A percentile compares a stretch with the other conserved stretches of the same genome.
Conservation (phyloP, 2,888 invertebrate genomes). For the Tetheella fluctuosa region DNA sequence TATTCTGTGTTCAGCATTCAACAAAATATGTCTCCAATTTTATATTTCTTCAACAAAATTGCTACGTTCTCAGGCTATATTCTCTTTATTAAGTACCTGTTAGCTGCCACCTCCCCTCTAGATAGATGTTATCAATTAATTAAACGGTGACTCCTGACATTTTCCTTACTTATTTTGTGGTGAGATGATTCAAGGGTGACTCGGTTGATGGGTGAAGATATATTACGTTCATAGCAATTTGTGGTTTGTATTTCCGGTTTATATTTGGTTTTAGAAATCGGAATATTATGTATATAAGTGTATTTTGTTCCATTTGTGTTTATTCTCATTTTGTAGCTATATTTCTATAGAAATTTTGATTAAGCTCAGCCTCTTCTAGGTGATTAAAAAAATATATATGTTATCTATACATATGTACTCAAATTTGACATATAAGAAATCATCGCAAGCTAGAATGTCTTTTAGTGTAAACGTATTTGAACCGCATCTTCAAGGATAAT, state of each 20-base stretch:
- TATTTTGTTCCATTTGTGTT: neutral
- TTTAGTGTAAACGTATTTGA: neutral
- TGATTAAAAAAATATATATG: no score
- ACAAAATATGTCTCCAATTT: neutral
- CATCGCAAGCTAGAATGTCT: neutral
- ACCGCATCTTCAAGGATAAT: neutral
- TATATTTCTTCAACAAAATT: neutral
- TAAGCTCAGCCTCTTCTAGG: no score
- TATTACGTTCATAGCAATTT: neutral
- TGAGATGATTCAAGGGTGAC: constrained; percentile 1
- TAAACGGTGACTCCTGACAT: constrained; percentile 24
- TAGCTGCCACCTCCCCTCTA: neutral
- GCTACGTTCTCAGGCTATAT: neutral
- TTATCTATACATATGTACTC: no score
- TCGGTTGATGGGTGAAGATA: constrained; percentile 9
- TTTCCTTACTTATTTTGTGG: constrained; percentile 7
- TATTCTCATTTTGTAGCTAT: no score
- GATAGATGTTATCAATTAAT: constrained; percentile 33
- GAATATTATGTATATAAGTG: neutral
- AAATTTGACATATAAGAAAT: neutral
- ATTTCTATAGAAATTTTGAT: neutral
- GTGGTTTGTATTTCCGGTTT: neutral
- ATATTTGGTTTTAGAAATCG: neutral
- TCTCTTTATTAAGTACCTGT: constrained; percentile 4
- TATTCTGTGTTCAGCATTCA: no score